Evolutionary conservation across 2,888 invertebrate genomes (phyloP).

Genomic region (Pyrrhia umbra): DNA sequence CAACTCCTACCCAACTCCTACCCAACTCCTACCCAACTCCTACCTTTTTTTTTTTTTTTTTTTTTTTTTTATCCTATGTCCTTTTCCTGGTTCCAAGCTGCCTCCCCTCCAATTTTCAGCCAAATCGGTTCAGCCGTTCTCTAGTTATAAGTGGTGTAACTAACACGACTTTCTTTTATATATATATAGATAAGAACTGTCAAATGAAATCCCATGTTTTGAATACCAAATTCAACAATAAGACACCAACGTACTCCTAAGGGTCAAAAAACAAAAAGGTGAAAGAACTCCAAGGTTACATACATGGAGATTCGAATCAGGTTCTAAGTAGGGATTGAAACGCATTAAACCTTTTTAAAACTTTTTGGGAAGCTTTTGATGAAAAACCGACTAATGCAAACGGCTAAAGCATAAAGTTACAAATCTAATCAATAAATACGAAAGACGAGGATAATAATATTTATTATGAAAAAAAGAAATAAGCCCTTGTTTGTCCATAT

Average conservation of each 20-base stretch:
- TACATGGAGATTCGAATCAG: slow-evolving; percentile 20
- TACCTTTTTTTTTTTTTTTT: too few relatives aligned
- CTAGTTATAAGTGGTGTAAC: too few relatives aligned
- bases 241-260: slow-evolving; percentile 36
- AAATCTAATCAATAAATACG: slow-evolving; percentile 9
- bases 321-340: slow-evolving; percentile 32
- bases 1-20: too few relatives aligned
- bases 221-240: slow-evolving; percentile 32
- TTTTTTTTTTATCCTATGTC: too few relatives aligned
- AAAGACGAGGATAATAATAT: background rate
- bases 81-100: too few relatives aligned
- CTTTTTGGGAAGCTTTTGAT: slow-evolving; percentile 30
- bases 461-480: background rate
- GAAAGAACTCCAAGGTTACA: slow-evolving; percentile 42
- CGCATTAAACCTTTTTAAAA: slow-evolving; percentile 42
- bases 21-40: too few relatives aligned
- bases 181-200: too few relatives aligned
- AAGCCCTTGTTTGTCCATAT: background rate
- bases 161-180: too few relatives aligned
- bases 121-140: too few relatives aligned
- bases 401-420: background rate
- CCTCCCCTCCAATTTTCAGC: too few relatives aligned
- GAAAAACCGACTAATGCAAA: slow-evolving; percentile 22
- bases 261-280: slow-evolving; percentile 30
- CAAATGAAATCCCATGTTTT: too few relatives aligned